A percentile compares a stretch with the other conserved stretches of the same genome.
phyloP scores from a whole-genome alignment of 2,113 vertebrate genomes.

The Platysternon megacephalum region DNA sequence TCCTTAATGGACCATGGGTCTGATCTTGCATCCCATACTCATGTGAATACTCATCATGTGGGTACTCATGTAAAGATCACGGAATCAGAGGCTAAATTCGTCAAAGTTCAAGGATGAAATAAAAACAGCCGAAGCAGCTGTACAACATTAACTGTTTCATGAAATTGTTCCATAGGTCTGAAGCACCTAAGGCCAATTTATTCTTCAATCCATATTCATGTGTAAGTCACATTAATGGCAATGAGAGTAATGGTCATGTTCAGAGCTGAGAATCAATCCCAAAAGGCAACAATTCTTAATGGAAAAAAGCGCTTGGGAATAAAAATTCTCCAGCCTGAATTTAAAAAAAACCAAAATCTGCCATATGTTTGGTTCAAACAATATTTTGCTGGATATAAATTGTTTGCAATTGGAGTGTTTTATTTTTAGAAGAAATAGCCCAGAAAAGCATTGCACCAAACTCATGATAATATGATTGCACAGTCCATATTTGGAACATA shows the following conservation, averaged over 20 bases:
- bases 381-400: conserved; percentile 55
- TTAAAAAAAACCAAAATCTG: background rate
- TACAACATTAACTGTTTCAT: conserved; percentile 59
- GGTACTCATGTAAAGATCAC: background rate
- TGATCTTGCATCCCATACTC: background rate
- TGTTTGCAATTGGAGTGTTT: conserved; percentile 43
- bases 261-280: conserved; percentile 43
- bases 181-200: conserved; percentile 40
- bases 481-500: conserved; percentile 47
- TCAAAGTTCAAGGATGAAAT: conserved; percentile 68
- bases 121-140: conserved; percentile 67
- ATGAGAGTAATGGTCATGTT: conserved; percentile 6
- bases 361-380: conserved; percentile 37
- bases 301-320: background rate
- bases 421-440: conserved; percentile 62
- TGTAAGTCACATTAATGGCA: conserved; percentile 29
- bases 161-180: conserved; percentile 57
- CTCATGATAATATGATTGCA: conserved; percentile 62
- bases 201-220: conserved; percentile 45
- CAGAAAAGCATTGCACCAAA: conserved; percentile 56
- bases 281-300: conserved; percentile 47
- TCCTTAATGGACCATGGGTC: background rate
- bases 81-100: conserved; percentile 28
- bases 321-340: conserved; percentile 25
- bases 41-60: background rate